Evolutionary conservation across 2,113 vertebrate species (phyloP).

Genomic region (Petroica traversi): DNA sequence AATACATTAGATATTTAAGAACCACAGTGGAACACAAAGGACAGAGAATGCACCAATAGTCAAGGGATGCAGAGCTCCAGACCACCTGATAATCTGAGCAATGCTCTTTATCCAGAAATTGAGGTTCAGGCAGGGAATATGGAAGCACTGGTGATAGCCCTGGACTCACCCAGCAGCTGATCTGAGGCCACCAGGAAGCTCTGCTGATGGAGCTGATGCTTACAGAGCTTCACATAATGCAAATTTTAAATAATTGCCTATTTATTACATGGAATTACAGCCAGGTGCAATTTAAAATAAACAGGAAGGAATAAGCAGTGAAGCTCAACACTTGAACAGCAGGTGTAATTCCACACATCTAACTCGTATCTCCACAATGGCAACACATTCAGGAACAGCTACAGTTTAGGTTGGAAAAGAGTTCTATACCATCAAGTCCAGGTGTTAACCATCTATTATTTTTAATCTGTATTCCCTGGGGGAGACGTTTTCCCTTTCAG

Average conservation of each 20-base stretch:
- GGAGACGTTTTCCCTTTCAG: not conserved
- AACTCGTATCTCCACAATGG: accelerated
- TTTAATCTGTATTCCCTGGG: not conserved
- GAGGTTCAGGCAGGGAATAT: not conserved
- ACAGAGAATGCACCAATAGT: not conserved
- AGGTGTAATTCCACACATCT: not conserved
- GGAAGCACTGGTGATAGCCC: not conserved
- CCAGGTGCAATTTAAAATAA: not conserved
- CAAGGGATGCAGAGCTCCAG: not conserved
- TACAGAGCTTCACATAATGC: not conserved
- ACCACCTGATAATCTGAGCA: not conserved
- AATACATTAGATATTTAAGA: not conserved
- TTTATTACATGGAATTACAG: not conserved
- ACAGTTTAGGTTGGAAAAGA: not conserved
- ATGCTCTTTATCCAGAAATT: not conserved
- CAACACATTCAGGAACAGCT: not conserved
- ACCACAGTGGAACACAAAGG: not conserved
- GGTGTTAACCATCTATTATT: not conserved
- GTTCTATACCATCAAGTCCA: not conserved
- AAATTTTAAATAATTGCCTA: not conserved
- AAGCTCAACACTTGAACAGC: not conserved
- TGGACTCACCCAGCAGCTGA: not conserved
- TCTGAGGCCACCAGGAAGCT: not conserved
- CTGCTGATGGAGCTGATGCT: not conserved
- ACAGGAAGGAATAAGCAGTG: not conserved